Percentiles rank a stretch among this genome's conserved stretches.
Conservation (phyloP, 2,888 invertebrate genomes). For the Spatulosminthurus flaviceps region DNA sequence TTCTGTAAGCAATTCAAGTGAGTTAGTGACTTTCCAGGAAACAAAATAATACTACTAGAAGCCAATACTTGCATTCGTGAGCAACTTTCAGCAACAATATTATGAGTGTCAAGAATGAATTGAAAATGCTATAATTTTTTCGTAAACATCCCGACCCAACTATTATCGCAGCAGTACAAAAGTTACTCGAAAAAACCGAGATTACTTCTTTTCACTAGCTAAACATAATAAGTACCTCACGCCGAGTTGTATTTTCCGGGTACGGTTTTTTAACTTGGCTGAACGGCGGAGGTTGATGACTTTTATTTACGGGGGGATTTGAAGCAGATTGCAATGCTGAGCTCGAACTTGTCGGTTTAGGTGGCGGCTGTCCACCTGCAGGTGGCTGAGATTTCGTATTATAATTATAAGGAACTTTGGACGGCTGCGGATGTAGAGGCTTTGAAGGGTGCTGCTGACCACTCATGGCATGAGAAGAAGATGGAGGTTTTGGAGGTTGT, state of each 20-base stretch:
- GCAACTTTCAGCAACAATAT: too few species aligned
- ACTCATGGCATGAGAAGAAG: slow-evolving; percentile 32
- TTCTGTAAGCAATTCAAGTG: slow-evolving; percentile 19
- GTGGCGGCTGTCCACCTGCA: not conserved
- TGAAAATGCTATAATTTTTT: too few species aligned
- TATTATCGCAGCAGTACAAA: too few species aligned
- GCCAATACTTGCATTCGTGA: not conserved
- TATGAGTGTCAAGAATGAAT: too few species aligned
- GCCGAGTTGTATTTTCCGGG: slow-evolving; percentile 24
- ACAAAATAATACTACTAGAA: not conserved
- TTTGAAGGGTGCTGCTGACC: slow-evolving; percentile 38
- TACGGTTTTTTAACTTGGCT: slow-evolving; percentile 46
- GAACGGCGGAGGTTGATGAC: slow-evolving; percentile 15
- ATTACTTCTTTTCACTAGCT: too few species aligned
- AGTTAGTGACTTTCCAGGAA: too few species aligned
- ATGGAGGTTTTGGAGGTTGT: not conserved
- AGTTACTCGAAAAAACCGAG: too few species aligned
- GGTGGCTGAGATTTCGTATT: slow-evolving; percentile 45
- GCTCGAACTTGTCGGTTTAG: not conserved
- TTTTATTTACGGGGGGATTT: not conserved
- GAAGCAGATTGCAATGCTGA: slow-evolving; percentile 5
- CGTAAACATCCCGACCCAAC: too few species aligned
- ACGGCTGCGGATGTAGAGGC: slow-evolving; percentile 41
- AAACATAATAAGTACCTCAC: slow-evolving; percentile 28
- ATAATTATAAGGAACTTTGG: slow-evolving; percentile 42